Conservation (phyloP, 2,888 invertebrate genomes). For the Ophioninae sp. region DNA sequence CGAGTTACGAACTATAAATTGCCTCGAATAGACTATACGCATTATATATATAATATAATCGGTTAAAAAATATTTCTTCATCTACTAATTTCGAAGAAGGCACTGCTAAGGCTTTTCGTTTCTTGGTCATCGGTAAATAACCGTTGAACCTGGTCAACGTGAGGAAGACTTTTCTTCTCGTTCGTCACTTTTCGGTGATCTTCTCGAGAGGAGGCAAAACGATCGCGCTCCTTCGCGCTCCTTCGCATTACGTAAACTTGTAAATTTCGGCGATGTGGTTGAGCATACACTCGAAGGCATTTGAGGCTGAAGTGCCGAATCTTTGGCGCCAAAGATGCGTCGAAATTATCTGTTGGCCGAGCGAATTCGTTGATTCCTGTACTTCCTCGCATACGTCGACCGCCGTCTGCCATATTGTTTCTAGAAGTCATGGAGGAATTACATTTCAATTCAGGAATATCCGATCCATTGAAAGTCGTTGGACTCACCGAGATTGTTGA, state of each 20-base stretch:
- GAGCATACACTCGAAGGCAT: slow-evolving; percentile 79
- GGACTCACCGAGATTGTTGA: slow-evolving; percentile 79
- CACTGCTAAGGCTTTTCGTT: slow-evolving; percentile 40
- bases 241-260: slow-evolving; percentile 71
- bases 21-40: slow-evolving; percentile 55
- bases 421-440: slow-evolving; percentile 74
- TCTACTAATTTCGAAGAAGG: slow-evolving; percentile 35
- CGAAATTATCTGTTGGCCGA: slow-evolving; percentile 78
- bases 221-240: slow-evolving; percentile 1
- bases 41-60: slow-evolving; percentile 42
- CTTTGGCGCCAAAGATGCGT: slow-evolving; percentile 81
- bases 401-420: slow-evolving; percentile 86
- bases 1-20: slow-evolving; percentile 47
- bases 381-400: slow-evolving; percentile 84
- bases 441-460: background rate
- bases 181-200: background rate
- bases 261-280: slow-evolving; percentile 80
- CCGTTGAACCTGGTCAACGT: slow-evolving; percentile 11
- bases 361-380: slow-evolving; percentile 79
- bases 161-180: slow-evolving; percentile 51
- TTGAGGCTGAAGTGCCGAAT: slow-evolving; percentile 78
- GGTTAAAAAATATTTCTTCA: slow-evolving; percentile 52
- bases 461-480: background rate
- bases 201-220: background rate
- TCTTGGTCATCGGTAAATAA: slow-evolving; percentile 1